Evolutionary conservation across 2,888 invertebrate species (phyloP).

Genomic region (Caenorhabditis virilis): DNA sequence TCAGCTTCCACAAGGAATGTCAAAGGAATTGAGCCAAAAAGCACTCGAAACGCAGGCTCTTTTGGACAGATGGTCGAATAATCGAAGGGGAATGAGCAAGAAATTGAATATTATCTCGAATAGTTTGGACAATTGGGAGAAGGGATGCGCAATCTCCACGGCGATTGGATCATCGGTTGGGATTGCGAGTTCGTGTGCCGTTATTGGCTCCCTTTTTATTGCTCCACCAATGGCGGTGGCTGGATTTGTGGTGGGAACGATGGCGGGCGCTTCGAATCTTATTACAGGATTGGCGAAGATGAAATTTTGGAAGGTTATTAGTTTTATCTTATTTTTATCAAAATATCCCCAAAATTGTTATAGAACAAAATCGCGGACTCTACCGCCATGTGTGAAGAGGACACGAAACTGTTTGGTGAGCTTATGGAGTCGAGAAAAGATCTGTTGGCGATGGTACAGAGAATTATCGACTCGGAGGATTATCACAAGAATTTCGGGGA

Average conservation of each 20-base stretch:
- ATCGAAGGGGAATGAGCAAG: slow-evolving; percentile 10
- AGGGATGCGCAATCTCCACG: slow-evolving; percentile 47
- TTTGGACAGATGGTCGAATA: slow-evolving; percentile 29
- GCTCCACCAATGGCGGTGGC: slow-evolving; percentile 50
- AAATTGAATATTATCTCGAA: not conserved
- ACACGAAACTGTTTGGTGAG: slow-evolving; percentile 13
- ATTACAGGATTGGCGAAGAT: slow-evolving; percentile 38
- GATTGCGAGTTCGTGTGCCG: slow-evolving; percentile 37
- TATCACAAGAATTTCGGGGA: slow-evolving; percentile 15
- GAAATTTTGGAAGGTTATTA: slow-evolving; percentile 18
- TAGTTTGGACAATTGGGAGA: slow-evolving; percentile 42
- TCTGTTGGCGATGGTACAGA: slow-evolving; percentile 14
- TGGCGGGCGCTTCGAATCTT: slow-evolving; percentile 45
- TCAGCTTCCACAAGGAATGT: slow-evolving; percentile 29
- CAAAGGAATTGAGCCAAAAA: slow-evolving; percentile 16
- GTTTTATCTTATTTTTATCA: too few relatives aligned
- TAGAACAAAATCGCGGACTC: slow-evolving; percentile 5
- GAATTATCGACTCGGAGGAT: slow-evolving; percentile 16
- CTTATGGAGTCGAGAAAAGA: slow-evolving; percentile 15
- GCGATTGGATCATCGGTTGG: slow-evolving; percentile 48
- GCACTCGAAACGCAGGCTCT: slow-evolving; percentile 12
- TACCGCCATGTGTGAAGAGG: slow-evolving; percentile 6
- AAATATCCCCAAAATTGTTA: too few relatives aligned
- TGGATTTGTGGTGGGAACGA: slow-evolving; percentile 46
- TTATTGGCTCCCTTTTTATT: slow-evolving; percentile 48